Percentiles rank a stretch among this genome's conserved stretches.
These are phyloP conservation scores for Gymnobelideus leadbeateri DNA, from an alignment of 2,113 vertebrate species.

Conservation along the genomic window DNA sequence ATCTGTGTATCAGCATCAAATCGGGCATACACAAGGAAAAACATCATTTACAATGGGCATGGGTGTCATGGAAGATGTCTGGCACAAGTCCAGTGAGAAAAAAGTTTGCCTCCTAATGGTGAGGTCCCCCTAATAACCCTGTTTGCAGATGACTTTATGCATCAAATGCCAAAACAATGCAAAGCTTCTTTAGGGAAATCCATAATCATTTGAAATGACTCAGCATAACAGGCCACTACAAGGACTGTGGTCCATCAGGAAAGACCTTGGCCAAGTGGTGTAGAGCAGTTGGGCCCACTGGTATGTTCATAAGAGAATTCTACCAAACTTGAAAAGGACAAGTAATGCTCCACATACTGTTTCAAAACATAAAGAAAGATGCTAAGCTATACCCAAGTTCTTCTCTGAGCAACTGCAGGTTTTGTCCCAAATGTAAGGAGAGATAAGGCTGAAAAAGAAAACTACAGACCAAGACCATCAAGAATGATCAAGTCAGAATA, in stretches of 20 bases:
- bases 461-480: not conserved
- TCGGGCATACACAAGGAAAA: not conserved
- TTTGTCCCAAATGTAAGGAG: not conserved
- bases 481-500: not conserved
- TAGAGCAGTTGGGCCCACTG: too few species aligned
- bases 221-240: too few species aligned
- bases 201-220: not conserved
- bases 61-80: not conserved
- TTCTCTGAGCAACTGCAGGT: too few species aligned
- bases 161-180: not conserved
- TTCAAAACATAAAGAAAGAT: too few species aligned
- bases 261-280: too few species aligned
- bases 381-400: too few species aligned
- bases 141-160: not conserved
- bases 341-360: too few species aligned
- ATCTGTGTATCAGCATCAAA: not conserved
- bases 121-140: not conserved
- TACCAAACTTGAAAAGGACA: too few species aligned
- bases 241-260: too few species aligned
- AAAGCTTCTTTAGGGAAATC: not conserved
- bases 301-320: too few species aligned
- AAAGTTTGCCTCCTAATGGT: not conserved
- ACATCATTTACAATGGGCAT: not conserved
- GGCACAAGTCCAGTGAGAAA: not conserved
- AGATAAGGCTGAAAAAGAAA: not conserved